A percentile compares a stretch with the other conserved stretches of the same genome.
Conservation (phyloP, 2,113 vertebrate species). For the Planiliza haematocheilus region DNA sequence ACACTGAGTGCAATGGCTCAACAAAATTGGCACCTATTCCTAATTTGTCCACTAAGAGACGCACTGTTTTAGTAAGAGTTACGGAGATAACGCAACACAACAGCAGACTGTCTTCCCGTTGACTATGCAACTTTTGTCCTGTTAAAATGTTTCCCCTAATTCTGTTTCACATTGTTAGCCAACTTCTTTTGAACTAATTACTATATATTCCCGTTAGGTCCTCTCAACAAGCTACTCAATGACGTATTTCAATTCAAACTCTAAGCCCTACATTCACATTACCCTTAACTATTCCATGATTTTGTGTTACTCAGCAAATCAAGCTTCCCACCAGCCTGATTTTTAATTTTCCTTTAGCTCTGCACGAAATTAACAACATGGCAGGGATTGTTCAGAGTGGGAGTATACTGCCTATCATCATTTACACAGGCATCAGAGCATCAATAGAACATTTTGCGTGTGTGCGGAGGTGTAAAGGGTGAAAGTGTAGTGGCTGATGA, state of each 20-base stretch:
- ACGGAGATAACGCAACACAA: too few species aligned
- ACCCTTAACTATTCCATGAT: constrained; percentile 32
- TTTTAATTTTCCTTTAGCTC: constrained; percentile 54
- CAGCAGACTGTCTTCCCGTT: too few species aligned
- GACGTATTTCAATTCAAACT: constrained; percentile 31
- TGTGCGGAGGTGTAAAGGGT: constrained; percentile 19
- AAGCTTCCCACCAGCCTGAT: constrained; percentile 23
- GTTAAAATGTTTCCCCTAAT: too few species aligned
- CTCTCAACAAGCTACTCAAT: background rate
- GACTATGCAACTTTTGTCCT: too few species aligned
- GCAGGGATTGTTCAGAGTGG: constrained; percentile 53
- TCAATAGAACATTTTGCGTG: constrained; percentile 35
- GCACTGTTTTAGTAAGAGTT: too few species aligned
- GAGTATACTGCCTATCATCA: constrained; percentile 42
- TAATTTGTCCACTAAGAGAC: too few species aligned
- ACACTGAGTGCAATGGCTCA: too few species aligned
- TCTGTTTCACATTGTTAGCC: too few species aligned
- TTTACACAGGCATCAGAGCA: constrained; percentile 63
- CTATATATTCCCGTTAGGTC: too few species aligned
- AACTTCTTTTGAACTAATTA: too few species aligned
- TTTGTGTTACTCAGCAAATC: constrained; percentile 63
- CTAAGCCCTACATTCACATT: constrained; percentile 2
- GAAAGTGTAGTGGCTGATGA: constrained; percentile 48
- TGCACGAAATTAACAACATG: constrained; percentile 66
- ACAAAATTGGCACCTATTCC: too few species aligned